These are phyloP conservation scores for Nothocercus julius DNA, from an alignment of 2,113 vertebrate species.

Conservation along the genomic window DNA sequence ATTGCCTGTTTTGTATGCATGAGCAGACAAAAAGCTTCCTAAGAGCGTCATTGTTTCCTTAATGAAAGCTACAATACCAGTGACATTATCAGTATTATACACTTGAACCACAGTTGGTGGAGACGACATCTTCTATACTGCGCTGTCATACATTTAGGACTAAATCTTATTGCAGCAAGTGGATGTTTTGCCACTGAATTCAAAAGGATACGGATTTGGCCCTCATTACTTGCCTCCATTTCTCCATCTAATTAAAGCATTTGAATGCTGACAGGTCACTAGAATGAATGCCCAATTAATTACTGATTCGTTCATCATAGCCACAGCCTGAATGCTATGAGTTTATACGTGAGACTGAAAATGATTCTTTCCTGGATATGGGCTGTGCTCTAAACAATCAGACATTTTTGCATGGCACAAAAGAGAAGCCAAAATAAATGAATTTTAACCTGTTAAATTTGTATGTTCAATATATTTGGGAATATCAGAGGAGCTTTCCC, in stretches of 20 bases:
- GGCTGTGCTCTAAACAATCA: constrained; percentile 44
- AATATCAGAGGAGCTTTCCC: not conserved
- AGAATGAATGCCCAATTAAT: constrained; percentile 79
- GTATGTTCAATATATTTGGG: constrained; percentile 2
- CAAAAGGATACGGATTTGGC: constrained; percentile 64
- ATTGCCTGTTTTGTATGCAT: constrained; percentile 52
- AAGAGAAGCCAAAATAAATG: constrained; percentile 38
- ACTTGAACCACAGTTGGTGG: constrained; percentile 69
- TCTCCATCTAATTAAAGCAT: constrained; percentile 79
- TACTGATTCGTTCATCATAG: constrained; percentile 76
- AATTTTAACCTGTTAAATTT: constrained; percentile 38
- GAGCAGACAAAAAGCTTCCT: constrained; percentile 22
- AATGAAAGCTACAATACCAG: constrained; percentile 54
- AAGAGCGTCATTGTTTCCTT: constrained; percentile 57
- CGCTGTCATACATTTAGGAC: constrained; percentile 64
- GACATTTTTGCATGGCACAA: constrained; percentile 10
- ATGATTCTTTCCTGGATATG: constrained; percentile 57
- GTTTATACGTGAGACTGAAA: constrained; percentile 47
- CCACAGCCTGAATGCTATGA: constrained; percentile 65
- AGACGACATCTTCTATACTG: constrained; percentile 52
- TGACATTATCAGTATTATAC: constrained; percentile 46
- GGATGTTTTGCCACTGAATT: constrained; percentile 62
- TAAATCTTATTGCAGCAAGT: constrained; percentile 66
- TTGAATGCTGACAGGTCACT: constrained; percentile 79
- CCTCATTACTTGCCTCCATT: constrained; percentile 69